Base-by-base conservation (phyloP, 37 sponge, comb jelly and placozoan genomes). In the Cladorhizidae sp. region DNA sequence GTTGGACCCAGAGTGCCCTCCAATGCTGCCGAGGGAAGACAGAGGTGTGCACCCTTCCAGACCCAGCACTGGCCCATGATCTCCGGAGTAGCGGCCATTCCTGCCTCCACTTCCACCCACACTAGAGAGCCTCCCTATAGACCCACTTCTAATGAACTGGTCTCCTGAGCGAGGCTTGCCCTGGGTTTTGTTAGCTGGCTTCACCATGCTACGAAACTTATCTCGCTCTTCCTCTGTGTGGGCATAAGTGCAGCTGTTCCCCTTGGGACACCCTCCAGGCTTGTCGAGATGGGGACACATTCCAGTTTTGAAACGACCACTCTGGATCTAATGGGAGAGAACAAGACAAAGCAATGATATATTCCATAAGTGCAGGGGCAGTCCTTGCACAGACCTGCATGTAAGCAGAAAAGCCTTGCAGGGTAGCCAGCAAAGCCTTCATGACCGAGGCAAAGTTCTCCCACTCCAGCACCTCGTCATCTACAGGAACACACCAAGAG, bases 191-290 rank as follows among this genome's bases (percentile, higher is more conserved):
- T 61, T 79, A 40, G 32, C 51, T 8, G 25, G 26, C 74, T 72
- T 82, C 9, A 63, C 64, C 35, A 82, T 62, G 54, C 40, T 50
- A 11, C 77, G 56, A 32, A 42, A 84, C 23, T 33, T 31, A 23
- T 93, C 91, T 72, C 90, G 87, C 72, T 96, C 94, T 21, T 89
- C 92, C 64, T 87, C 80, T 7, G 94, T 65, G 80, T 96, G 97
- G 15, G 97, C 97, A 41, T 93, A 96, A 40, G 97, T 90, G 49
- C 97, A 96, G 26, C 85, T 67, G 41, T 85, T 75, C 18, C 94
- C 97, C 58, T 88, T 79, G 39, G 97, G 89, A 74, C 97, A 96
- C 0, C 84, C 79, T 1, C 83, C 92, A 3, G 80, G 83, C 56
- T 79, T 89, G 56, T 39, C 55, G 39, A 96, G 61, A 49, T 91